Conservation (phyloP, 2,113 vertebrate genomes). For the Oxygymnocypris stewartii region DNA sequence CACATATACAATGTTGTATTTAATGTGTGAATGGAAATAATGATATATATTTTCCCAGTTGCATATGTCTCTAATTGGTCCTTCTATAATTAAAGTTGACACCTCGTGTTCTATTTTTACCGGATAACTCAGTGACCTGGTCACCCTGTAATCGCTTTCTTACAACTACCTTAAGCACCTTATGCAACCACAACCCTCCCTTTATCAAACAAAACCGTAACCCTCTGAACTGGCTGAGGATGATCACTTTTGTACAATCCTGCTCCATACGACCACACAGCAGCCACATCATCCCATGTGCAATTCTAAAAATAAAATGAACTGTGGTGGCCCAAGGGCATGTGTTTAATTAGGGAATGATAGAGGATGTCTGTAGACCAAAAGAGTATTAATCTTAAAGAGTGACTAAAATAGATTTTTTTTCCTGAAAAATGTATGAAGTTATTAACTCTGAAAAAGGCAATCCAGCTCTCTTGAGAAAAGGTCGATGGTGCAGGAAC, state of each 20-base stretch:
- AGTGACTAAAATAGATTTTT: constrained; percentile 31
- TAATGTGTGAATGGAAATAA: neutral
- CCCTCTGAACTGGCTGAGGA: constrained; percentile 5
- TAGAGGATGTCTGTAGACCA: constrained; percentile 11
- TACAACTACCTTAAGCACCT: constrained; percentile 23
- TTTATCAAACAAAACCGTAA: neutral
- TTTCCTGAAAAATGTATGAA: constrained; percentile 42
- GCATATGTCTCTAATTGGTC: neutral
- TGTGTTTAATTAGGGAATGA: constrained; percentile 37
- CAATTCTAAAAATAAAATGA: constrained; percentile 49
- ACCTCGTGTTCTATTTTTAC: neutral
- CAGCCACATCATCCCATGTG: constrained; percentile 6
- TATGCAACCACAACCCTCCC: constrained; percentile 12
- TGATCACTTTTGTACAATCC: constrained; percentile 3
- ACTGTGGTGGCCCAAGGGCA: constrained; percentile 28
- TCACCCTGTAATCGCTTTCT: constrained; percentile 5
- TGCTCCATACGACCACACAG: neutral
- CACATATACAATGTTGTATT: too few relatives aligned
- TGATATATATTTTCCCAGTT: neutral
- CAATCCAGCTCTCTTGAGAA: neutral
- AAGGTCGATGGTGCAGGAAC: neutral
- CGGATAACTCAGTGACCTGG: neutral
- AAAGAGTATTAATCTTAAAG: constrained; percentile 32
- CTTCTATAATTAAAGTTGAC: neutral
- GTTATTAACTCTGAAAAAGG: neutral